Evolutionary conservation across 2,797 vertebrate genomes (phyloP).

Genomic region (Pipistrellus kuhlii): DNA sequence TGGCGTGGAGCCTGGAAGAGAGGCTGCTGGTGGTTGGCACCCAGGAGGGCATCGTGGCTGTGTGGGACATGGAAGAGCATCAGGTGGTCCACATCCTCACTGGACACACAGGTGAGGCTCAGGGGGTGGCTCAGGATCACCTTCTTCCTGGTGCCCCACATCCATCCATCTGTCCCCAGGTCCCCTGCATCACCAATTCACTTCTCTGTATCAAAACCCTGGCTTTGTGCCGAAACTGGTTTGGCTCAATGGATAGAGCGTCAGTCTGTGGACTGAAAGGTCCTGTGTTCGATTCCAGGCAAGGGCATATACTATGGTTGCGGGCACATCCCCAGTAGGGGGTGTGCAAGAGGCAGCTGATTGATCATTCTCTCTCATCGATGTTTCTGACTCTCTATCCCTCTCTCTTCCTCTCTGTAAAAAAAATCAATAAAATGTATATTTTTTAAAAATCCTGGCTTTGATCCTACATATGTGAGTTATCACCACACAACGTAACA

Average conservation of each 20-base stretch:
- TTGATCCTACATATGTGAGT: not conserved
- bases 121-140: not conserved
- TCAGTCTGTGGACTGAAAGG: too few species aligned
- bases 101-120: conserved; percentile 88
- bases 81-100: conserved; percentile 86
- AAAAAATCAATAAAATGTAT: too few species aligned
- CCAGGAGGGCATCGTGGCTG: conserved; percentile 85
- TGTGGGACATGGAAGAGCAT: conserved; percentile 87
- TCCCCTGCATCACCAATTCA: not conserved
- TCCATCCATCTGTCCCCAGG: not conserved
- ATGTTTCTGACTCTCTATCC: too few species aligned
- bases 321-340: too few species aligned
- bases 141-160: not conserved
- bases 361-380: too few species aligned
- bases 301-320: too few species aligned
- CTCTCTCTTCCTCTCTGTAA: too few species aligned
- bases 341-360: too few species aligned
- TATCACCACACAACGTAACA: not conserved
- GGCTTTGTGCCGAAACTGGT: too few species aligned
- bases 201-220: not conserved
- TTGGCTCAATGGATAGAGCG: too few species aligned
- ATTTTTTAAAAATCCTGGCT: too few species aligned
- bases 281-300: too few species aligned
- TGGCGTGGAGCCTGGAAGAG: conserved; percentile 86
- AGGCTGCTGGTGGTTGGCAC: conserved; percentile 88